Conservation (phyloP, 2,888 invertebrate genomes). For the Azorinus chamasolen region DNA sequence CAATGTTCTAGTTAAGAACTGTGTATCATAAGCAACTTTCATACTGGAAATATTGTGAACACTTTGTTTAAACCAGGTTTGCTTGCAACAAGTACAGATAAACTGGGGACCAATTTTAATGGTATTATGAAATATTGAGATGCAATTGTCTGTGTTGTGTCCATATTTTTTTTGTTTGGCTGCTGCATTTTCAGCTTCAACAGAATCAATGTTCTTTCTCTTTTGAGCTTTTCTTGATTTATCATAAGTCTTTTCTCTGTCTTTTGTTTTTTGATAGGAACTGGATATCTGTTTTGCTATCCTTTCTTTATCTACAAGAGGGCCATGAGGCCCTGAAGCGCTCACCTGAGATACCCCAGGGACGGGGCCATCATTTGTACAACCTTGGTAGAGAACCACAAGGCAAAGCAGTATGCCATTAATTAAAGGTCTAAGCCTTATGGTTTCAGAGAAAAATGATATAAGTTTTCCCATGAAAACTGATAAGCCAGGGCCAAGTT, state of each 20-base stretch:
- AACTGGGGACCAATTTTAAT: slow-evolving; percentile 12
- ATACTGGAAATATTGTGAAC: neutral
- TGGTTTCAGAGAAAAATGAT: no score
- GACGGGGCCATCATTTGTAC: no score
- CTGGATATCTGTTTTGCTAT: slow-evolving; percentile 3
- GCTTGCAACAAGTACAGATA: slow-evolving; percentile 16
- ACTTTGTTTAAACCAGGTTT: slow-evolving; percentile 21
- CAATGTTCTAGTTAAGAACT: slow-evolving; percentile 4
- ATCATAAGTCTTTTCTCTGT: slow-evolving; percentile 5
- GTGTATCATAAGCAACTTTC: slow-evolving; percentile 1
- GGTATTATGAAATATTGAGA: slow-evolving; percentile 10
- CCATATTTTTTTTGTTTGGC: slow-evolving; percentile 12
- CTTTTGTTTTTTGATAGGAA: neutral
- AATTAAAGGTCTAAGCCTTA: no score
- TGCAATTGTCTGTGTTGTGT: neutral
- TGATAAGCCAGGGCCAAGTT: no score
- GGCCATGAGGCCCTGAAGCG: no score
- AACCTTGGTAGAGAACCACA: no score
- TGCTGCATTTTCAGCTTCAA: slow-evolving; percentile 1
- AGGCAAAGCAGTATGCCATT: no score
- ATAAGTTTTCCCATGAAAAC: no score
- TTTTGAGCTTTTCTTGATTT: slow-evolving; percentile 1
- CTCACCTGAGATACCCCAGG: no score
- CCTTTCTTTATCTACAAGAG: slow-evolving; percentile 13
- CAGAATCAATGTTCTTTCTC: slow-evolving; percentile 6